Percentiles rank a stretch among this genome's conserved stretches.
Conservation (phyloP, 1,140 invertebrate genomes). For the Neuroterus valhalla region DNA sequence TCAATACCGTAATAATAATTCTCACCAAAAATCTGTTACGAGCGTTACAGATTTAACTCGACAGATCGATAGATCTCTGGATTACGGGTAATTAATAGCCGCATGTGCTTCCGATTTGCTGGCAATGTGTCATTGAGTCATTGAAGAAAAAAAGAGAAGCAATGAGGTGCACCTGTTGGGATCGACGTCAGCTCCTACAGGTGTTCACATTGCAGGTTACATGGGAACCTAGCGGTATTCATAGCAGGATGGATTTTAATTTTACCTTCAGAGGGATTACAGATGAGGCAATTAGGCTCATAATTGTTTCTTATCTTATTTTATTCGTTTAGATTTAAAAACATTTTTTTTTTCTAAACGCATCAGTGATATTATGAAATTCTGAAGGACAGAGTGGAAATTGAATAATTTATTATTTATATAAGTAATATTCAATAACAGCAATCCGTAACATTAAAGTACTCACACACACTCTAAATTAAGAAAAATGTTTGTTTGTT, state of each 20-base stretch:
- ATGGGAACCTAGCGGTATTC: slow-evolving; percentile 23
- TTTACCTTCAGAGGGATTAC: neutral
- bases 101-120: slow-evolving; percentile 56
- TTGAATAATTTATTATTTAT: too few species aligned
- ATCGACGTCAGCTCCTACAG: slow-evolving; percentile 40
- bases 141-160: slow-evolving; percentile 34
- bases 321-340: too few species aligned
- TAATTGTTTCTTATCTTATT: neutral
- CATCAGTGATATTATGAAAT: too few species aligned
- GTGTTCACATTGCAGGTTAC: slow-evolving; percentile 34
- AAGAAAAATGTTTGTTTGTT: too few species aligned
- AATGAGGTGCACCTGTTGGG: slow-evolving; percentile 44
- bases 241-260: slow-evolving; percentile 1
- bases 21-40: neutral
- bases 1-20: too few species aligned
- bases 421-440: too few species aligned
- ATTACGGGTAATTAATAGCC: slow-evolving; percentile 56
- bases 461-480: too few species aligned
- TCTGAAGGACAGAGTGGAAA: too few species aligned
- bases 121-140: slow-evolving; percentile 51
- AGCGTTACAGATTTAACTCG: neutral
- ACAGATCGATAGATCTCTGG: slow-evolving; percentile 37
- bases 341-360: too few species aligned
- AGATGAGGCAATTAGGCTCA: neutral
- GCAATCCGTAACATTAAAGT: too few species aligned